Conservation (phyloP, 2,113 vertebrate species). For the Nematolebias whitei region DNA sequence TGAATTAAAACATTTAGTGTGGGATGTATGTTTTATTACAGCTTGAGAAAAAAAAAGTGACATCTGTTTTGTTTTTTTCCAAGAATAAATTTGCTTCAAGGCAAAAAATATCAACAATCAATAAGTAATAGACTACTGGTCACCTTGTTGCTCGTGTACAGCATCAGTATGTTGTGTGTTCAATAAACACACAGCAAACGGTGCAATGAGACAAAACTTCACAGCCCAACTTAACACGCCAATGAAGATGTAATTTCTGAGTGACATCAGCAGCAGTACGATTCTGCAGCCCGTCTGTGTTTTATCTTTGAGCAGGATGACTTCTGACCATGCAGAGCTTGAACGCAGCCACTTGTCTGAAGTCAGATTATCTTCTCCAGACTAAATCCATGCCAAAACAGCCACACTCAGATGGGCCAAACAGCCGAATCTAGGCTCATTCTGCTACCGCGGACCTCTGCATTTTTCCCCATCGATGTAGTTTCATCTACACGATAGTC, state of each 20-base stretch:
- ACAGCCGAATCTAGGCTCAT: constrained; percentile 43
- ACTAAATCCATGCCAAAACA: constrained; percentile 52
- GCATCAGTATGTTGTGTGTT: no score
- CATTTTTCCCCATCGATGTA: constrained; percentile 60
- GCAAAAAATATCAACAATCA: no score
- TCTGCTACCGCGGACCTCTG: constrained; percentile 41
- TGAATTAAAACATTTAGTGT: background rate
- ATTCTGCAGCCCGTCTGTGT: constrained; percentile 2
- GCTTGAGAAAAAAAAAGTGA: background rate
- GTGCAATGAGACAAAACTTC: no score
- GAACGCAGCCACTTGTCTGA: constrained; percentile 54
- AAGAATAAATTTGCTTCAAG: no score
- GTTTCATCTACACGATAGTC: constrained; percentile 63
- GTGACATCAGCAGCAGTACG: background rate
- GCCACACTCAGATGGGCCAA: constrained; percentile 20
- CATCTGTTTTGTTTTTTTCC: no score
- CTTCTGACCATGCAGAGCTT: constrained; percentile 27
- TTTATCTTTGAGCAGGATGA: constrained; percentile 23
- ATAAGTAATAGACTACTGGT: no score
- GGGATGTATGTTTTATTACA: background rate
- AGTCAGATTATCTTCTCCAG: constrained; percentile 49
- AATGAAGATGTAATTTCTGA: background rate
- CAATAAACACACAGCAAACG: no score
- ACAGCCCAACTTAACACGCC: no score
- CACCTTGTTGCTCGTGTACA: no score